Base-by-base conservation (phyloP, 2,113 vertebrate species). In the Lophotis ruficrista region DNA sequence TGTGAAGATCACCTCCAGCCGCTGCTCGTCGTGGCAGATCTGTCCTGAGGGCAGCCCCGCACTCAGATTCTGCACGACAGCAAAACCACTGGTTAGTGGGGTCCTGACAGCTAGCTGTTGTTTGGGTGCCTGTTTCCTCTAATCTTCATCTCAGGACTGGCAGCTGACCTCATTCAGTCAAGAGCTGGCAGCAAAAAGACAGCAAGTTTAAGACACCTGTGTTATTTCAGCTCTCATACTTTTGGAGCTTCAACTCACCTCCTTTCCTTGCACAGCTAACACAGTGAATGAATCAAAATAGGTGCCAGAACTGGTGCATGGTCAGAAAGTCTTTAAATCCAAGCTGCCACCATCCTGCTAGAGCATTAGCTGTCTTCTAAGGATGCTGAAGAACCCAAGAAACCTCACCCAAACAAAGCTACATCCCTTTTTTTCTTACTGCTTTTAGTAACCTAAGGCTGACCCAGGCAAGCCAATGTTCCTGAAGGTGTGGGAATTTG, bases 1-100 rank as follows among this genome's bases (percentile, higher is more conserved):
- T 8, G 98, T 92, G 10, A 99, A 99, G 97, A 99, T 99, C 94
- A 99, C 99, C 94, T 99, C 99, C 96, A 99, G 98, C 27, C 99
- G 98, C 98, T 99, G 99, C 90, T 99, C 99, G 1, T 99, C 99
- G 0, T 99, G 99, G 97, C 99, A 99, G 96, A 99, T 98, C 97
- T 99, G 99, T 45, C 99, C 99, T 10, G 98, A 99, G 8, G 99
- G 99, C 96, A 99, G 97, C 10, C 98, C 98, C 0, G 93, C 94
- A 47, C 99, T 98, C 82, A 98, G 77, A 83, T 99, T 99, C 99
- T 99, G 94, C 24, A 87, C 14, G 3, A 72, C n/a, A 83, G 94
- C 66, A 92, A 93, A 87, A 27, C 4, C 50, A 16, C 35, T 51
- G 66, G 92, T 95, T 87, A 95, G 43, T 8, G 48, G 35, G 75